Conservation (phyloP, 2,113 vertebrate genomes). For the Hemicordylus capensis region DNA sequence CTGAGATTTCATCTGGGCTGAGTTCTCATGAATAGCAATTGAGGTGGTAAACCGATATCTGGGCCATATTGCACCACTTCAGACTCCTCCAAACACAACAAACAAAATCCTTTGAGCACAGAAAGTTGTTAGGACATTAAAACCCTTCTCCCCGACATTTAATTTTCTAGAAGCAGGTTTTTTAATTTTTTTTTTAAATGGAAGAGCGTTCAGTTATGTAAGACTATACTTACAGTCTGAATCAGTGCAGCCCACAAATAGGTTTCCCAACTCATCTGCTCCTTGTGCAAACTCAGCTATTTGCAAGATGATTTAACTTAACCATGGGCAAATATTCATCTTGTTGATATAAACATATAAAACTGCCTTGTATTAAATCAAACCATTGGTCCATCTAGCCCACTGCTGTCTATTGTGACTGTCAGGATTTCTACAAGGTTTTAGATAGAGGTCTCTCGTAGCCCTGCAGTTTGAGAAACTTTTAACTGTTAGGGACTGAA, state of each 20-base stretch:
- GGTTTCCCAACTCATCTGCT: too few relatives aligned
- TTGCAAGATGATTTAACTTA: too few relatives aligned
- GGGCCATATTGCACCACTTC: not conserved
- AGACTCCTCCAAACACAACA: not conserved
- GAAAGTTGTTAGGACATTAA: not conserved
- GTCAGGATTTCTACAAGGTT: too few relatives aligned
- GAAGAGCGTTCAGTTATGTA: not conserved
- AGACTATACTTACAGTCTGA: too few relatives aligned
- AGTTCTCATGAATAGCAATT: not conserved
- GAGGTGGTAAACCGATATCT: not conserved
- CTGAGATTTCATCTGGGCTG: not conserved
- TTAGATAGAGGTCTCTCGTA: too few relatives aligned
- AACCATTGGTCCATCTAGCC: not conserved
- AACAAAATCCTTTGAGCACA: not conserved
- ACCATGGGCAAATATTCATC: too few relatives aligned
- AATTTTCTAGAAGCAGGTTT: not conserved
- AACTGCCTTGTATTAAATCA: too few relatives aligned
- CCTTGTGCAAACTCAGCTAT: too few relatives aligned
- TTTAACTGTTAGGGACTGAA: not conserved
- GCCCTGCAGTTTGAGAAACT: not conserved
- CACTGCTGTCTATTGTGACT: not conserved
- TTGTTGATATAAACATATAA: too few relatives aligned
- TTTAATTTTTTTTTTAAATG: not conserved
- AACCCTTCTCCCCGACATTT: not conserved
- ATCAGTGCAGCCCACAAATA: too few relatives aligned